phyloP scores from a whole-genome alignment of 2,888 invertebrate species.

The Calameuta idolon region DNA sequence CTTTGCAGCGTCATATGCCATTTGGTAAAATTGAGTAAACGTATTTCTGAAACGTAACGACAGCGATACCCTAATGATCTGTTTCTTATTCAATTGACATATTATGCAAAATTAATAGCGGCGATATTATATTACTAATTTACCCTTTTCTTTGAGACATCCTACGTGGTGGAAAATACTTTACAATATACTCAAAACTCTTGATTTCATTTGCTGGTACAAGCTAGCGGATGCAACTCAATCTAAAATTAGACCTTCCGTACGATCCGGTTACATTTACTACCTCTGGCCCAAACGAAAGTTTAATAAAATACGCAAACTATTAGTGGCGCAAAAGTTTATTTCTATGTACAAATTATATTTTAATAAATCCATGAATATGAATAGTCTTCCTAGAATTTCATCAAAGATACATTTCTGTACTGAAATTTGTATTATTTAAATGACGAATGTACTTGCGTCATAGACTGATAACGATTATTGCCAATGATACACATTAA shows the following conservation, averaged over 20 bases:
- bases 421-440: not conserved
- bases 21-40: slow-evolving; percentile 19
- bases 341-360: not conserved
- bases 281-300: not conserved
- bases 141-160: slow-evolving; percentile 18
- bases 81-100: not conserved
- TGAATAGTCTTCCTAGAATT: not conserved
- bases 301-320: not conserved
- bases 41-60: slow-evolving; percentile 13
- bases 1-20: slow-evolving; percentile 9
- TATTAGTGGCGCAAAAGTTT: not conserved
- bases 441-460: not conserved
- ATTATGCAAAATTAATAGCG: not conserved
- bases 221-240: slow-evolving; percentile 9
- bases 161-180: not conserved
- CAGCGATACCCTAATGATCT: not conserved
- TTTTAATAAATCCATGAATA: not conserved
- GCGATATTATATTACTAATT: not conserved
- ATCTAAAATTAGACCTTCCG: slow-evolving; percentile 41
- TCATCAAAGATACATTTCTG: not conserved
- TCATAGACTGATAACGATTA: not conserved
- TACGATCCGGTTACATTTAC: slow-evolving; percentile 12
- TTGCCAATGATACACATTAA: not conserved
- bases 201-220: not conserved
- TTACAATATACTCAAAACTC: slow-evolving; percentile 17